These are phyloP conservation scores for Ciconia maguari DNA, from an alignment of 2,113 vertebrate genomes.

Conservation along the genomic window DNA sequence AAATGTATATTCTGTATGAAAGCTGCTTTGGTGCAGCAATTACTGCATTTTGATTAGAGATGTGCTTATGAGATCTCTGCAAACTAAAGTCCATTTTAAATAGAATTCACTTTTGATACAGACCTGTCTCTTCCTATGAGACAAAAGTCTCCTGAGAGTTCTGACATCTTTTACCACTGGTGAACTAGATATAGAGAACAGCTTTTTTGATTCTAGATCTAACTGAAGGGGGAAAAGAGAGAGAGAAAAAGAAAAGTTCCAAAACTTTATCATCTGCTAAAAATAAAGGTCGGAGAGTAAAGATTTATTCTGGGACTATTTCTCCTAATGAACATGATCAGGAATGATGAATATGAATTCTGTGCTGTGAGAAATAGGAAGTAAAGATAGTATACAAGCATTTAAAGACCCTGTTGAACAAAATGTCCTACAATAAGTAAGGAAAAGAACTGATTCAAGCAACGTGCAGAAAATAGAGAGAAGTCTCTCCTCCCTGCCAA, in stretches of 20 bases:
- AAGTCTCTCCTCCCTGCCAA: neutral
- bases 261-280: neutral
- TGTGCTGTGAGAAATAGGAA: neutral
- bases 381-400: neutral
- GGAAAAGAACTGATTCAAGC: neutral
- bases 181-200: neutral
- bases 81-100: neutral
- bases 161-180: neutral
- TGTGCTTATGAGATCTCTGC: neutral
- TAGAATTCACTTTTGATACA: neutral
- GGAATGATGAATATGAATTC: neutral
- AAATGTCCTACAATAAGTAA: neutral
- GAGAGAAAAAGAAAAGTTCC: neutral
- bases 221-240: neutral
- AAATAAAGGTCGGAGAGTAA: neutral
- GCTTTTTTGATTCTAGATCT: neutral
- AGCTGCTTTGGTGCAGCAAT: conserved; percentile 7
- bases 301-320: neutral
- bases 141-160: neutral
- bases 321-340: neutral
- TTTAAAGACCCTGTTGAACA: neutral
- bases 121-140: neutral
- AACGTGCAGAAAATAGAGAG: neutral
- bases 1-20: conserved; percentile 8
- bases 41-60: conserved; percentile 28